Evolutionary conservation across 2,888 invertebrate genomes (phyloP).

Genomic region (Anorthoa munda): DNA sequence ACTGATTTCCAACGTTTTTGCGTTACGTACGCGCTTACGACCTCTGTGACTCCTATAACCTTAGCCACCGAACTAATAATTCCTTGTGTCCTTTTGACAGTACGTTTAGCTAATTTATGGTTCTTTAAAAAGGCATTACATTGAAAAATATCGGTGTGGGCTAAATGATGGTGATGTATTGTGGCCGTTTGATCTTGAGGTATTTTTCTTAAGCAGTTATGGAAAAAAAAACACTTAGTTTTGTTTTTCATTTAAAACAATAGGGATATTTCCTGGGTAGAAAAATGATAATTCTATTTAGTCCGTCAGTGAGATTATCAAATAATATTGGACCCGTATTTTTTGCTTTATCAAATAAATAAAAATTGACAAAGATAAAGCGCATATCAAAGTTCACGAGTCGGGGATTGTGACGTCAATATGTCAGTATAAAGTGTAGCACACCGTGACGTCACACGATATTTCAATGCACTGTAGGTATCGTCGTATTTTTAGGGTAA

Average conservation of each 20-base stretch:
- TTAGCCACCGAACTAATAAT: constrained; percentile 64
- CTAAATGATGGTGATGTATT: constrained; percentile 32
- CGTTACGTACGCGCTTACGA: constrained; percentile 59
- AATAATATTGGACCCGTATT: too few species aligned
- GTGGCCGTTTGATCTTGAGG: constrained; percentile 26
- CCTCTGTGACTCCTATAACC: constrained; percentile 72
- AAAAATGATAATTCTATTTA: too few species aligned
- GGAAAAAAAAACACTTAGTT: not conserved
- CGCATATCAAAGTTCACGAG: too few species aligned
- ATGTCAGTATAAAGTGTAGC: too few species aligned
- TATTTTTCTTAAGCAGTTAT: not conserved
- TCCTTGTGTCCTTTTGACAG: constrained; percentile 60
- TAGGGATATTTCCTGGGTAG: too few species aligned
- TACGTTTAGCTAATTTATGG: constrained; percentile 51
- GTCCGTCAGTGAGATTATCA: too few species aligned
- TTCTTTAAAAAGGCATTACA: constrained; percentile 38
- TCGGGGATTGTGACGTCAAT: too few species aligned
- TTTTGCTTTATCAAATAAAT: too few species aligned
- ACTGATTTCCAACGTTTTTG: constrained; percentile 59
- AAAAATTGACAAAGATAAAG: too few species aligned
- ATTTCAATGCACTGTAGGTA: too few species aligned
- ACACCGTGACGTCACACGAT: too few species aligned
- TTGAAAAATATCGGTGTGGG: constrained; percentile 41
- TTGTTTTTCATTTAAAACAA: not conserved
- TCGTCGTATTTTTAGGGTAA: too few species aligned